Conservation (phyloP, 37 sponge, comb jelly and placozoan genomes). For the Aphrocallistes beatrix region DNA sequence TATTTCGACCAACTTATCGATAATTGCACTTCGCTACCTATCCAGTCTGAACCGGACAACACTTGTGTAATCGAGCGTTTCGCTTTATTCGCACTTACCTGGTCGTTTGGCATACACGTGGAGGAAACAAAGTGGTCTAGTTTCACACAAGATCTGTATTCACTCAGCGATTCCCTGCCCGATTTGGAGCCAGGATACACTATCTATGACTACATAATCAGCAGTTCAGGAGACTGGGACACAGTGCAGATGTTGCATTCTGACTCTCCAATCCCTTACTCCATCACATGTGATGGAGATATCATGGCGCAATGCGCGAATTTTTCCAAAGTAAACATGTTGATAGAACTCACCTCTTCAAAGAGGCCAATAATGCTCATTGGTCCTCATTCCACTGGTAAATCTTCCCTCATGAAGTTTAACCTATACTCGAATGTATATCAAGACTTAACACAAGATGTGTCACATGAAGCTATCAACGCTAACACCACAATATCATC, state of each 20-base stretch:
- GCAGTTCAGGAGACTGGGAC: slow-evolving; percentile 8
- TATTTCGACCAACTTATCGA: neutral
- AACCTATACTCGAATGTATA: neutral
- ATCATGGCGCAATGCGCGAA: neutral
- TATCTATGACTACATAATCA: neutral
- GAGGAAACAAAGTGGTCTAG: neutral
- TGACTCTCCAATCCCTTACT: neutral
- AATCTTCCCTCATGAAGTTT: neutral
- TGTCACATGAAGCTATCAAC: neutral
- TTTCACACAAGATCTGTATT: neutral
- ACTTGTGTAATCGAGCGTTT: neutral
- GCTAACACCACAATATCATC: neutral
- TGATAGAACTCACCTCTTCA: neutral
- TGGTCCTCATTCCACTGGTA: neutral
- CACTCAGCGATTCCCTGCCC: neutral
- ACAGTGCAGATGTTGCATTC: neutral
- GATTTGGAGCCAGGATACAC: neutral
- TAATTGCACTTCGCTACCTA: neutral
- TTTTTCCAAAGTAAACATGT: neutral
- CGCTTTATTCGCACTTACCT: neutral
- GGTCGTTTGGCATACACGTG: neutral
- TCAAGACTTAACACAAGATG: neutral
- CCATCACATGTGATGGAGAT: neutral
- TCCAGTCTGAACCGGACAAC: neutral
- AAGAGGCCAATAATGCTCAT: slow-evolving; percentile 1